Conservation (phyloP, 2,888 invertebrate species). For the Miltochrista miniata region DNA sequence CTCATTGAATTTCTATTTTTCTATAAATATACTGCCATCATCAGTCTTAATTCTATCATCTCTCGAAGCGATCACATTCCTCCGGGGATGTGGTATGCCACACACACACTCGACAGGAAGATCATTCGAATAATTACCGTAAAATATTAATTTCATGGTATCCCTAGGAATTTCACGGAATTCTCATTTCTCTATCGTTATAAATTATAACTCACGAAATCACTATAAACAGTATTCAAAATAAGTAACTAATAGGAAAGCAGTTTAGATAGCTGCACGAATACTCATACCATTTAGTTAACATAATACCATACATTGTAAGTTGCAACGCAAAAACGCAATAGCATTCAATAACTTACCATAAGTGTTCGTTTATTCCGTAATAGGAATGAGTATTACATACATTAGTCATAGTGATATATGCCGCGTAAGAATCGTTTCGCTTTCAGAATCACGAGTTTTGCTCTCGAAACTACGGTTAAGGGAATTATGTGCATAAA, state of each 20-base stretch:
- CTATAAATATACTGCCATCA: too few species aligned
- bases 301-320: slow-evolving; percentile 11
- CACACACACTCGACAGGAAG: too few species aligned
- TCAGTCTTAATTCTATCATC: too few species aligned
- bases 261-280: slow-evolving; percentile 3
- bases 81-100: too few species aligned
- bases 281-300: slow-evolving; percentile 9
- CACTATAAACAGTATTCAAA: too few species aligned
- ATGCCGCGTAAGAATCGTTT: slow-evolving; percentile 49
- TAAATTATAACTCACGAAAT: too few species aligned
- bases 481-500: slow-evolving; percentile 35
- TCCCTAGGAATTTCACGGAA: too few species aligned
- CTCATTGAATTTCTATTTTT: too few species aligned
- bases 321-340: slow-evolving; percentile 36
- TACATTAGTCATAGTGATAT: slow-evolving; percentile 40
- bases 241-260: neutral
- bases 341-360: slow-evolving; percentile 32
- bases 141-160: too few species aligned
- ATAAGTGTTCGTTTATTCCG: slow-evolving; percentile 36
- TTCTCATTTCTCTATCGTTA: too few species aligned
- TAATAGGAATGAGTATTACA: slow-evolving; percentile 39
- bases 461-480: slow-evolving; percentile 66
- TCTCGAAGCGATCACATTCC: too few species aligned
- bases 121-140: too few species aligned
- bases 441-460: slow-evolving; percentile 75